phyloP scores from a whole-genome alignment of 2,888 invertebrate species.

The Gibbula magus region DNA sequence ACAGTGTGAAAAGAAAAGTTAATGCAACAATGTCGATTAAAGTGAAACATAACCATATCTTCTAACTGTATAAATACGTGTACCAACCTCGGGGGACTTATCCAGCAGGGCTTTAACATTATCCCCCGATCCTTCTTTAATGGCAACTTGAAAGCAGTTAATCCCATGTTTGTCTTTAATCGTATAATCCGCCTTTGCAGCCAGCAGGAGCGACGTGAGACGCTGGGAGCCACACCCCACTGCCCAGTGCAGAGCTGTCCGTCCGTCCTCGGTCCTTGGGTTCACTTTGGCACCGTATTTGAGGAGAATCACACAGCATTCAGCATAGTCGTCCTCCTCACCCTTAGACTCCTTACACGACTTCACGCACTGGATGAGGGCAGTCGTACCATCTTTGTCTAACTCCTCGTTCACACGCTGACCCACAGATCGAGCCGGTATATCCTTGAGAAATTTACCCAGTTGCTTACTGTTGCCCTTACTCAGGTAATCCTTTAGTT shows the following conservation, averaged over 20 bases:
- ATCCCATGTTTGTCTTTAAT: conserved; percentile 50
- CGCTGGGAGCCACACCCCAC: conserved; percentile 41
- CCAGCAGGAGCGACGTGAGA: conserved; percentile 41
- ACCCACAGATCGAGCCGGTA: background rate
- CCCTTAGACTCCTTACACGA: conserved; percentile 18
- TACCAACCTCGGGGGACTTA: conserved; percentile 42
- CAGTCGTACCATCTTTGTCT: conserved; percentile 52
- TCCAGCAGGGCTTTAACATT: conserved; percentile 42
- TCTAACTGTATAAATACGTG: background rate
- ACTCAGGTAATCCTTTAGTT: background rate
- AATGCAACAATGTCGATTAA: background rate
- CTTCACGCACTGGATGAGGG: conserved; percentile 49
- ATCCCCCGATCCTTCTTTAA: conserved; percentile 47
- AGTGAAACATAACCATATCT: background rate
- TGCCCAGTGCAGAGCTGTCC: conserved; percentile 53
- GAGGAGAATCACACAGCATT: conserved; percentile 47
- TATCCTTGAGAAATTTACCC: conserved; percentile 20
- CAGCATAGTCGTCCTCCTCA: conserved; percentile 37
- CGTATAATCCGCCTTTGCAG: conserved; percentile 46
- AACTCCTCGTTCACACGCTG: conserved; percentile 41
- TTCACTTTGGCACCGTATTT: conserved; percentile 50
- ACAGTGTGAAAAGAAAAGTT: too few relatives aligned
- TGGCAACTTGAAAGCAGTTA: conserved; percentile 48
- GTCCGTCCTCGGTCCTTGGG: conserved; percentile 45
- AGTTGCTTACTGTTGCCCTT: conserved; percentile 20